phyloP scores from a whole-genome alignment of 2,113 vertebrate species.

The Halcyon senegalensis region DNA sequence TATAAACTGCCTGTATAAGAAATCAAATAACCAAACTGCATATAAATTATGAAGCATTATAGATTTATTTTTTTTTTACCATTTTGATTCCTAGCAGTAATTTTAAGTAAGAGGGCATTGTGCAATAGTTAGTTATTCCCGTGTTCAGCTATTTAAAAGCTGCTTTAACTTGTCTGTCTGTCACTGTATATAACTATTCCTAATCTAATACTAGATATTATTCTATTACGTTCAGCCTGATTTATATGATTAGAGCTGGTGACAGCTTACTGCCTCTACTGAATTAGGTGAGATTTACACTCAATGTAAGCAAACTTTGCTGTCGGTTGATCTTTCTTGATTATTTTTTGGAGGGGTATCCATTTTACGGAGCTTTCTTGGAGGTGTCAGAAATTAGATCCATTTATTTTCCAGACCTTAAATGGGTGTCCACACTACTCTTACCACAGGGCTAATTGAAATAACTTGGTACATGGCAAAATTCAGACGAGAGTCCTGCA shows the following conservation, averaged over 20 bases:
- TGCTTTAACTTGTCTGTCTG: conserved; percentile 82
- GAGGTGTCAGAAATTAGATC: background rate
- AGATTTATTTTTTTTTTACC: conserved; percentile 65
- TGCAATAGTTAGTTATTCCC: conserved; percentile 85
- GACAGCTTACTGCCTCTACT: conserved; percentile 78
- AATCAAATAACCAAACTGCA: conserved; percentile 77
- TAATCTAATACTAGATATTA: conserved; percentile 80
- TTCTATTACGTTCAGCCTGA: conserved; percentile 76
- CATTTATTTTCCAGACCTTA: background rate
- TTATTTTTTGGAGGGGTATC: background rate
- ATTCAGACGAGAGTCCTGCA: background rate
- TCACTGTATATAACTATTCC: conserved; percentile 81
- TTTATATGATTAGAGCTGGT: conserved; percentile 73
- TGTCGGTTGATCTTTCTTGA: conserved; percentile 2
- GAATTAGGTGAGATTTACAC: conserved; percentile 69
- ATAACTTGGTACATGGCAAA: conserved; percentile 49
- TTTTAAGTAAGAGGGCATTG: conserved; percentile 83
- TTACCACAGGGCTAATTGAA: conserved; percentile 25
- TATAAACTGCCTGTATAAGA: conserved; percentile 80
- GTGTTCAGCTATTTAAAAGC: conserved; percentile 81
- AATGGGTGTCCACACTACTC: background rate
- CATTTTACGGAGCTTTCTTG: conserved; percentile 11
- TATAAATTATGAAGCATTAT: conserved; percentile 76
- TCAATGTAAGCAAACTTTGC: conserved; percentile 64
- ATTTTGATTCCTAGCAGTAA: conserved; percentile 77